Evolutionary conservation across 2,113 vertebrate genomes (phyloP).

Genomic region (Nyctereutes procyonoides): DNA sequence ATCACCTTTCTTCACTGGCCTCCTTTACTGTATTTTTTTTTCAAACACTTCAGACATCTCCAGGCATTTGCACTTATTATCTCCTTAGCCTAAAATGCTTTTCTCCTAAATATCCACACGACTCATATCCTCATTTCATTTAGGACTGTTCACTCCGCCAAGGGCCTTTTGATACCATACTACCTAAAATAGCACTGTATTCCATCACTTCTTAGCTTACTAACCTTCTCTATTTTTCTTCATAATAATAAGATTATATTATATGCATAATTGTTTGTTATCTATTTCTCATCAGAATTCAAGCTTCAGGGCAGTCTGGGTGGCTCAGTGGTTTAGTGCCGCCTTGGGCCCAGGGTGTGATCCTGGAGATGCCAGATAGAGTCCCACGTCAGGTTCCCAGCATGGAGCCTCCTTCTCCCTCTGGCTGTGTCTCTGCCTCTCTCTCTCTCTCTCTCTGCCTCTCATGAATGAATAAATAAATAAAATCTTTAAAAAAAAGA

Average conservation of each 20-base stretch:
- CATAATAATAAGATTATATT: neutral
- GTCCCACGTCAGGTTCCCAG: too few relatives aligned
- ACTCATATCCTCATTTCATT: slow-evolving; percentile 37
- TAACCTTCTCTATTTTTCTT: slow-evolving; percentile 34
- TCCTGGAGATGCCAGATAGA: too few relatives aligned
- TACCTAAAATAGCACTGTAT: neutral
- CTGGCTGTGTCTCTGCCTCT: too few relatives aligned
- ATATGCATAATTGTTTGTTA: neutral
- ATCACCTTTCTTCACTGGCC: neutral
- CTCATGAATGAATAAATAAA: too few relatives aligned
- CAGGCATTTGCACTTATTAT: neutral
- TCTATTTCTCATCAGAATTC: slow-evolving; percentile 56
- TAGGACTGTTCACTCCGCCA: neutral
- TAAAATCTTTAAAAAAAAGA: too few relatives aligned
- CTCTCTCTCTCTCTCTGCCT: too few relatives aligned
- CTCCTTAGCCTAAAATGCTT: slow-evolving; percentile 8
- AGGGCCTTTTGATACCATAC: neutral
- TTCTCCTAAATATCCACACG: neutral
- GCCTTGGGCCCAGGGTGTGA: too few relatives aligned
- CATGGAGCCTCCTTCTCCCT: too few relatives aligned
- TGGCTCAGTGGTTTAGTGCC: too few relatives aligned
- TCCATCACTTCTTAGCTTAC: neutral
- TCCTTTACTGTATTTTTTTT: neutral
- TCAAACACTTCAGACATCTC: neutral
- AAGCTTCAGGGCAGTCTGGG: neutral